Evolutionary conservation across 2,797 vertebrate species (phyloP).

Genomic region (Acipenser oxyrinchus): DNA sequence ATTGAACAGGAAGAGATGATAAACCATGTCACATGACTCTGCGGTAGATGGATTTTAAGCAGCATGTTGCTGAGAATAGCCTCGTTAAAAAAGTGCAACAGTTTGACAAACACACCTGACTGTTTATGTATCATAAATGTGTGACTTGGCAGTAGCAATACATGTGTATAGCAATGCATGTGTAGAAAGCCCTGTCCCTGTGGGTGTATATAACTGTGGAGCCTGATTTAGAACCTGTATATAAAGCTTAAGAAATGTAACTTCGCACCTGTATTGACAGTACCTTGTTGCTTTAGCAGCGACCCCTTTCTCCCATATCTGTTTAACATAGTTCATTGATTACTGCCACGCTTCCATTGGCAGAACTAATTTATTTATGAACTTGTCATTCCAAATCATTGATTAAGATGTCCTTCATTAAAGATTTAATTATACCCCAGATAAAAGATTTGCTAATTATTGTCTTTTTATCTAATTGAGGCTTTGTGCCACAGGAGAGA

Average conservation of each 20-base stretch:
- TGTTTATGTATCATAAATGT: too few relatives aligned
- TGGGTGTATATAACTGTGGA: too few relatives aligned
- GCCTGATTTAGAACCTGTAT: constrained; percentile 2
- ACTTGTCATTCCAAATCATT: constrained; percentile 91
- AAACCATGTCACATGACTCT: too few relatives aligned
- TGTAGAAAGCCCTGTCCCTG: too few relatives aligned
- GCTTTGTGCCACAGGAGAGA: constrained; percentile 79
- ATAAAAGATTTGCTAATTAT: constrained; percentile 98
- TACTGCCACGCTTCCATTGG: constrained; percentile 69
- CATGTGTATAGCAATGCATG: too few relatives aligned
- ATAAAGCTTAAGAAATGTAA: constrained; percentile 19
- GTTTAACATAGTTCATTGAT: constrained; percentile 85
- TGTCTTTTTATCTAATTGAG: constrained; percentile 93
- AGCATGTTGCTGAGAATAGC: too few relatives aligned
- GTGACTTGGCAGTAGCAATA: too few relatives aligned
- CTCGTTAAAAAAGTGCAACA: too few relatives aligned
- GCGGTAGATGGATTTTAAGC: too few relatives aligned
- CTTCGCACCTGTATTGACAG: constrained; percentile 28
- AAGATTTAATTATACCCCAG: constrained; percentile 91
- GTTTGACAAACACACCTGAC: too few relatives aligned
- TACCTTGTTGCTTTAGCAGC: constrained; percentile 30
- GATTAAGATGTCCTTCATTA: constrained; percentile 86
- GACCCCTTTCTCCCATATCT: constrained; percentile 41
- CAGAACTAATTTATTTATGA: constrained; percentile 98
- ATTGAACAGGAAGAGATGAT: too few relatives aligned